These are phyloP conservation scores for Poecile atricapillus DNA, from an alignment of 2,113 vertebrate species.

Conservation along the genomic window DNA sequence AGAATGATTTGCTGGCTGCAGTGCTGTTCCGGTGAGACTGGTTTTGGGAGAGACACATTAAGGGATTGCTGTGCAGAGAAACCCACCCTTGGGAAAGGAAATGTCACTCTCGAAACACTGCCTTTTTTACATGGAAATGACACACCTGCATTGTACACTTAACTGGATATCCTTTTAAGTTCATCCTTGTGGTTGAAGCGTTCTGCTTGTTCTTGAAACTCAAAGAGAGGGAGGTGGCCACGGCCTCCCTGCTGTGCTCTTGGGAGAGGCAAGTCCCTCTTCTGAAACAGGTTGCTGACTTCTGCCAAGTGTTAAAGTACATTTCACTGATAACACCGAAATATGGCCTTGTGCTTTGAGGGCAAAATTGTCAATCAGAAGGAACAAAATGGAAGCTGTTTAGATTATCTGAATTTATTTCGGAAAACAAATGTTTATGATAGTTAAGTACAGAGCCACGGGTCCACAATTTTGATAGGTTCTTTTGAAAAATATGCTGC, in stretches of 20 bases:
- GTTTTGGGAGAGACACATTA: fast-evolving
- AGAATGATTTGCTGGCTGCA: neutral
- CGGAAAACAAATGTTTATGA: neutral
- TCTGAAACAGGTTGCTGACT: neutral
- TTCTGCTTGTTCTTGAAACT: neutral
- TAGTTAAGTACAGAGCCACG: neutral
- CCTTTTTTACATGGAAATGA: neutral
- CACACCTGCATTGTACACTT: neutral
- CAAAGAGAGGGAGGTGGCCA: fast-evolving
- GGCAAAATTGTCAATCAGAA: neutral
- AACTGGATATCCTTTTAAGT: neutral
- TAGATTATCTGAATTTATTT: neutral
- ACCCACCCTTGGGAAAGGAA: neutral
- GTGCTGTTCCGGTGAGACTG: neutral
- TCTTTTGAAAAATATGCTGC: neutral
- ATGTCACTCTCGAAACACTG: neutral
- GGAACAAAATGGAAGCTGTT: neutral
- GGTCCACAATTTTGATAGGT: neutral
- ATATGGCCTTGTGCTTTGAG: neutral
- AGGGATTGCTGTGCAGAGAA: neutral
- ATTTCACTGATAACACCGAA: neutral
- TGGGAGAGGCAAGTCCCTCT: neutral
- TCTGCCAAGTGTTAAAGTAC: neutral
- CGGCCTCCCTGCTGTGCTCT: fast-evolving
- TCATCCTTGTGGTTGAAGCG: neutral